Base-by-base conservation (phyloP, 2,113 vertebrate species). In the Phalacrocorax carbo region DNA sequence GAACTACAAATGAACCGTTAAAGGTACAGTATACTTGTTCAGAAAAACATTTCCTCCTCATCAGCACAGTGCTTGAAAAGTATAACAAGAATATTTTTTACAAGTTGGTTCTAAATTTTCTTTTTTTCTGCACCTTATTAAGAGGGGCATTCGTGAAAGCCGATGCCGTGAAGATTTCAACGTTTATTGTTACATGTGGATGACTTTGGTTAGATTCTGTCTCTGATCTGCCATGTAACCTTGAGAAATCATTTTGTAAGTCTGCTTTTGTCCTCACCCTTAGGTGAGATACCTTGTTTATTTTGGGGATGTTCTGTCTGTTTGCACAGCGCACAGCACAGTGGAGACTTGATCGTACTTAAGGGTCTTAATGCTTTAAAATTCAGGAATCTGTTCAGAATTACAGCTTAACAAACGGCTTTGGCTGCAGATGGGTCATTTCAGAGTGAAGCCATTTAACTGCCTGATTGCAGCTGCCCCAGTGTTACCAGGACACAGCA, bases 1-100 rank as follows among this genome's bases (percentile, higher is more conserved):
- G 98, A 98, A 98, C 98, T 98, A 94, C 80, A 94, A 95, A 97
- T 71, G 97, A 97, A 97, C 96, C 95, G 90, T 97, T 98, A 97
- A 97, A 97, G 96, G 96, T 94, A 95, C 88, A 98, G 96, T 60
- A 94, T 82, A 49, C 95, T 93, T 96, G 94, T 97, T 92, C 72
- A 96, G 94, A 89, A 97, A 96, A 82, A 52, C 65, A 82, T 75
- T 75, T 90, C 64, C 15, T 70, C 26, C 73, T 71, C 81, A 64
- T 90, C 86, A 80, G 81, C 46, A 12, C 73, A 34, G 61, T 65
- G 60, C 36, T 32, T 90, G 66, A 83, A 86, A 95, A 58, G 18
- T 79, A 62, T 42, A 91, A 57, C 52, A 84, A 29, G 66, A 79
- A 11, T 80, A 51, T 91, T 91, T 92, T 52, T 49, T 73, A 91